Percentiles rank a stretch among this genome's conserved stretches.
Conservation (phyloP, 2,113 vertebrate genomes). For the Odocoileus hemionus region DNA sequence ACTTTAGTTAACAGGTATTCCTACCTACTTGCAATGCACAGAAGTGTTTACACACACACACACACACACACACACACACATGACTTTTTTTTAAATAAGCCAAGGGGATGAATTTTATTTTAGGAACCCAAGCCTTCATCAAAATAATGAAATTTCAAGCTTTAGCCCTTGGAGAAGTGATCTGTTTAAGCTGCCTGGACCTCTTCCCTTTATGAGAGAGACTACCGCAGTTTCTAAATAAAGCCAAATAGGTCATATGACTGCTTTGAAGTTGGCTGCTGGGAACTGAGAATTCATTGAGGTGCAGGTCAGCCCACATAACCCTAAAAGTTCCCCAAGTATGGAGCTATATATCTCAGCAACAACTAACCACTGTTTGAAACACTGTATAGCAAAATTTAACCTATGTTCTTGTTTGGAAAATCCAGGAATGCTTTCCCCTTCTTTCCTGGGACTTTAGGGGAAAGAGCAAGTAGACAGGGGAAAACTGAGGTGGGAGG, state of each 20-base stretch:
- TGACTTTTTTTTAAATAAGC: not conserved
- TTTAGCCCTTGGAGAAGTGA: not conserved
- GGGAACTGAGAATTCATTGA: not conserved
- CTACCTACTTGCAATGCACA: not conserved
- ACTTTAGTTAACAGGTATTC: not conserved
- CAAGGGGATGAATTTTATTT: not conserved
- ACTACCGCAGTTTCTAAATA: not conserved
- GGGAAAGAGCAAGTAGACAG: not conserved
- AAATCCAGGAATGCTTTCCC: not conserved
- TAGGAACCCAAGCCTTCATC: constrained; percentile 14
- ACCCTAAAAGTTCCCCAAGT: not conserved
- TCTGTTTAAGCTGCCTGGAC: not conserved
- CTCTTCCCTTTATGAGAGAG: not conserved
- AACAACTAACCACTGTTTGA: not conserved
- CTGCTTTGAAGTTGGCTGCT: not conserved
- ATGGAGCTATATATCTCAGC: not conserved
- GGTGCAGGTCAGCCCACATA: not conserved
- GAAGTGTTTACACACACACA: not conserved
- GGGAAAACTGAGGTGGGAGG: not conserved
- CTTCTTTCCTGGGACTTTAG: not conserved
- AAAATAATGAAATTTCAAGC: not conserved
- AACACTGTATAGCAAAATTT: not conserved
- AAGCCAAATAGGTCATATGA: not conserved
- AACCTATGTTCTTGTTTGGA: not conserved
- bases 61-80: not conserved